These are phyloP conservation scores for Bombus difficillimus DNA, from an alignment of 1,140 invertebrate species.

Conservation along the genomic window DNA sequence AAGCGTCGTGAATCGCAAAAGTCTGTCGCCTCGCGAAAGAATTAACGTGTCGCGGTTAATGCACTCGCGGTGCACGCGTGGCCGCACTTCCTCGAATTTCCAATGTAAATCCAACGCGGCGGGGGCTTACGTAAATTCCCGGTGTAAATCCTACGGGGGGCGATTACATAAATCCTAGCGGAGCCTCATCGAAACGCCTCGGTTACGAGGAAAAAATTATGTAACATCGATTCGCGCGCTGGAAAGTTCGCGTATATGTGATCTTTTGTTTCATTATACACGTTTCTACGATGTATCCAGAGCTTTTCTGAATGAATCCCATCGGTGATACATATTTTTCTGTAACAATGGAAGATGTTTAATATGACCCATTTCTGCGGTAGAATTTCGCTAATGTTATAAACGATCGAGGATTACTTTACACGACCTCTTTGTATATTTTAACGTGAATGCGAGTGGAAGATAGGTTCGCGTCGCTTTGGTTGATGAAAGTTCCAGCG, in stretches of 20 bases:
- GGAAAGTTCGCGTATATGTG: background rate
- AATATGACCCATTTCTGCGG: background rate
- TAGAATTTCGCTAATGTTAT: background rate
- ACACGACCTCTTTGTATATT: no score
- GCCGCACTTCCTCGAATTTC: slow-evolving; percentile 34
- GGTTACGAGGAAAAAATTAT: slow-evolving; percentile 37
- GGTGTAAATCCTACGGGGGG: slow-evolving; percentile 17
- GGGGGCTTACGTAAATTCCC: slow-evolving; percentile 41
- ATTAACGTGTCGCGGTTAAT: slow-evolving; percentile 51
- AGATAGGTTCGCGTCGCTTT: no score
- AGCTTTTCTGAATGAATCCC: background rate
- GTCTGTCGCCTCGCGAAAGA: slow-evolving; percentile 22
- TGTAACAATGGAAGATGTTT: background rate
- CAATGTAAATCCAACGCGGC: slow-evolving; percentile 11
- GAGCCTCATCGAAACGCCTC: slow-evolving; percentile 18
- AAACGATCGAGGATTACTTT: no score
- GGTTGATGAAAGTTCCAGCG: no score
- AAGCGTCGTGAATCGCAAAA: background rate
- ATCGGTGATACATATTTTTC: no score
- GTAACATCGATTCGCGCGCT: slow-evolving; percentile 19
- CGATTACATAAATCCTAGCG: slow-evolving; percentile 42
- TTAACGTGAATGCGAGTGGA: no score
- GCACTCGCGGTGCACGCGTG: slow-evolving; percentile 12
- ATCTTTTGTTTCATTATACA: background rate
- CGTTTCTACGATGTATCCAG: background rate